Evolutionary conservation across 2,888 invertebrate species (phyloP).

Genomic region (Ophioninae sp.): DNA sequence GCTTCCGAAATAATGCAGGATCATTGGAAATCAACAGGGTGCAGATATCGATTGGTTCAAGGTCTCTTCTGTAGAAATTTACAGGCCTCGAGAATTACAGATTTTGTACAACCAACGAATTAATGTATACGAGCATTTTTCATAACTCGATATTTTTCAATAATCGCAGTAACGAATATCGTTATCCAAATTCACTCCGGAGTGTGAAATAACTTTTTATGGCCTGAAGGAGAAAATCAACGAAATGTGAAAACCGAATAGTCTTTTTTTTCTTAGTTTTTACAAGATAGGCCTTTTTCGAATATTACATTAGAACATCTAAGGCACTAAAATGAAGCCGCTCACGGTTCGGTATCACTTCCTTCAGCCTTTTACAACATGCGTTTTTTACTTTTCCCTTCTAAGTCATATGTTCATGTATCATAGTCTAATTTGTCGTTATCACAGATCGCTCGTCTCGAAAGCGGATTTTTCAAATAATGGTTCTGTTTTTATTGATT

Average conservation of each 20-base stretch:
- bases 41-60: constrained; percentile 3
- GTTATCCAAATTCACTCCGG: background rate
- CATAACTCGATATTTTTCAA: background rate
- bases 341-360: background rate
- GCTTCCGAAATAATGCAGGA: constrained; percentile 18
- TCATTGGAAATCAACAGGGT: constrained; percentile 9
- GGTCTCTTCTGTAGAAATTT: background rate
- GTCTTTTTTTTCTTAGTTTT: background rate
- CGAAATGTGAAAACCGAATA: background rate
- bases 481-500: background rate
- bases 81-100: background rate
- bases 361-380: background rate
- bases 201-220: background rate
- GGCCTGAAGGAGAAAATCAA: background rate
- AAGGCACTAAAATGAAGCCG: background rate
- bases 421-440: background rate
- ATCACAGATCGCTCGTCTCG: background rate
- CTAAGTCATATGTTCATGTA: background rate
- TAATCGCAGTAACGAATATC: background rate
- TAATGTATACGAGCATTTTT: background rate
- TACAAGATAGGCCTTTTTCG: too few species aligned
- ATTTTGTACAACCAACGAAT: background rate
- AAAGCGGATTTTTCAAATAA: background rate
- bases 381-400: background rate
- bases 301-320: background rate